A percentile compares a stretch with the other conserved stretches of the same genome.
phyloP scores from a whole-genome alignment of 2,888 invertebrate genomes.

The Diplolepis rosae region DNA sequence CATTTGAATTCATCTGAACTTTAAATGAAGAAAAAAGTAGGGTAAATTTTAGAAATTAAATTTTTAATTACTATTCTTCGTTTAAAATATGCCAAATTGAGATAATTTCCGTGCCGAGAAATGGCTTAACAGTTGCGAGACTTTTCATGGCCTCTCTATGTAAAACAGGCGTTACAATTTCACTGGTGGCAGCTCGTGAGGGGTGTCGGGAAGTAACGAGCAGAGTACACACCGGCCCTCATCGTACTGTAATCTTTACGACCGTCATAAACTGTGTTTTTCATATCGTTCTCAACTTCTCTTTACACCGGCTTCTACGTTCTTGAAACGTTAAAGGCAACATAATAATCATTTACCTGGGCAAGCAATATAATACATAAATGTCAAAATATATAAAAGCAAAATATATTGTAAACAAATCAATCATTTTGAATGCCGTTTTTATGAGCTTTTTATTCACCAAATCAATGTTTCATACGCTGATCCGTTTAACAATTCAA shows the following conservation, averaged over 20 bases:
- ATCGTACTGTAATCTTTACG: constrained; percentile 45
- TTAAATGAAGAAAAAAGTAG: background rate
- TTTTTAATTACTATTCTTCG: background rate
- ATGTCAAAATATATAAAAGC: background rate
- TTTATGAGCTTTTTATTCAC: too few species aligned
- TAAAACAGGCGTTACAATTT: constrained; percentile 20
- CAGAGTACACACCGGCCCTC: constrained; percentile 40
- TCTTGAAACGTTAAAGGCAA: constrained; percentile 9
- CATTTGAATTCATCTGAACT: background rate
- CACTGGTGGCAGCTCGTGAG: background rate
- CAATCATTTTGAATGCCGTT: too few species aligned
- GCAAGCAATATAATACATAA: background rate
- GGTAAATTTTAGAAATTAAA: background rate
- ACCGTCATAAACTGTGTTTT: constrained; percentile 42
- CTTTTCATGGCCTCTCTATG: constrained; percentile 1
- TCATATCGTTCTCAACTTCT: constrained; percentile 38
- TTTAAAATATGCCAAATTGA: too few species aligned
- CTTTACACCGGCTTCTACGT: constrained; percentile 2
- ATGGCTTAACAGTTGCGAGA: background rate
- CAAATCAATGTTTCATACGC: too few species aligned
- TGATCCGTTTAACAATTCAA: too few species aligned
- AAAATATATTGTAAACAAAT: background rate
- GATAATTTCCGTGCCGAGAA: background rate
- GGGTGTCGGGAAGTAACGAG: constrained; percentile 8
- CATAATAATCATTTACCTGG: constrained; percentile 25